These are phyloP conservation scores for Phrynocephalus versicolor DNA, from an alignment of 2,113 vertebrate species.

Conservation along the genomic window DNA sequence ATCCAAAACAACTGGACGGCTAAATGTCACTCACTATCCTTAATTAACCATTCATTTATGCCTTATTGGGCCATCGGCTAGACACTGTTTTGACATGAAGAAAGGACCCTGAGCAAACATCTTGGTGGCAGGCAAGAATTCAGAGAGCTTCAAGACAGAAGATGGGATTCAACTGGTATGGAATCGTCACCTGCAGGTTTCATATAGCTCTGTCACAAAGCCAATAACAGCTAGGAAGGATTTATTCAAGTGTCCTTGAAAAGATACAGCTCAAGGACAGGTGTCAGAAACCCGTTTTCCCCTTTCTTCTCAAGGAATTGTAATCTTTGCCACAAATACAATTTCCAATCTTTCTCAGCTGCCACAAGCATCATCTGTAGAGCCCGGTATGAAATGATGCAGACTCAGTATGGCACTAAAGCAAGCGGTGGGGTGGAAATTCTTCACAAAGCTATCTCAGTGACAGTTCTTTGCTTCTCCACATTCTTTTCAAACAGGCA, in stretches of 20 bases:
- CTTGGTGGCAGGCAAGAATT: conserved; percentile 6
- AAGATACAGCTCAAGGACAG: conserved; percentile 67
- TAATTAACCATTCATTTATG: too few species aligned
- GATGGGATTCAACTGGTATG: not conserved
- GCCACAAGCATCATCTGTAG: not conserved
- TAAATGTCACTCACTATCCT: not conserved
- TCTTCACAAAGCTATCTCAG: conserved; percentile 11
- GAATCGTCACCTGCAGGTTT: conserved; percentile 46
- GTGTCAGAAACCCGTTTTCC: conserved; percentile 45
- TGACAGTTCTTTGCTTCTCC: conserved; percentile 15
- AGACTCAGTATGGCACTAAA: not conserved
- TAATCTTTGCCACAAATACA: conserved; percentile 15
- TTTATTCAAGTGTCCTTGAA: conserved; percentile 65
- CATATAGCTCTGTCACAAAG: conserved; percentile 43
- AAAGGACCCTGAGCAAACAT: conserved; percentile 32
- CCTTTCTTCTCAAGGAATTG: conserved; percentile 25
- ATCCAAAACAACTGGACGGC: not conserved
- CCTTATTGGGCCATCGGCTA: too few species aligned
- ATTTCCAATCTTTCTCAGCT: conserved; percentile 8
- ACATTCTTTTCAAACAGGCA: not conserved
- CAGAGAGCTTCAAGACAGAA: conserved; percentile 35
- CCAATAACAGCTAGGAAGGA: conserved; percentile 45
- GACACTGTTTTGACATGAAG: not conserved
- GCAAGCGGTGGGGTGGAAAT: not conserved
- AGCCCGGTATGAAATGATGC: conserved; percentile 23